Evolutionary conservation across 2,888 invertebrate species (phyloP), one percentile per base, ranked within the genome.

Genomic region (Drosophila prostipennis): DNA sequence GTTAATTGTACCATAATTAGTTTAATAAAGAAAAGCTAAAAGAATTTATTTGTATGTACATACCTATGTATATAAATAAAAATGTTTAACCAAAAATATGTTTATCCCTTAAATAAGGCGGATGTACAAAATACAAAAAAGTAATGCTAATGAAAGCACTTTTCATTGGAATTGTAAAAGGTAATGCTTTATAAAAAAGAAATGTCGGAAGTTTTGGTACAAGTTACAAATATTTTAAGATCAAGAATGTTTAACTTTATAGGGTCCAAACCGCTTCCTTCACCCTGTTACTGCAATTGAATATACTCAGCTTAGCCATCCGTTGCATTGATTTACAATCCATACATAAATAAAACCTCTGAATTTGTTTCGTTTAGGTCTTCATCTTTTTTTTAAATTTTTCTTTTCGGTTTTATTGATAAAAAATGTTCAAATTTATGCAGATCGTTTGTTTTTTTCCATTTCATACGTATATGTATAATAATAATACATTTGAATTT

Each of bases 401-500:
- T 76, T 67, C 49, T 40, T 69, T 77, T 80, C 73, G 59, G 55
- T 85, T 82, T 84, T 78, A 81, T 82, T 84, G 76, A 87, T 84
- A 84, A 84, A 84, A 84, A 84, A 87, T 83, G 78, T 85, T 87
- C 80, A 86, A 82, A 78, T 86, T 83, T 86, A 86, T 83, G 73
- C 53, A 83, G 65, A 64, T 69, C 49, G 23, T 51, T 59, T 52
- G 55, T 40, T 53, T 26, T 65, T 74, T 67, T 61, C 69, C 69
- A 58, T 74, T 82, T 71, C 51, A 74, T 83, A 70, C 61, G 56
- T 73, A 64, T 60, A 78, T 84, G 81, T 88, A 80, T 87, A 85
- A 80, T 85, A 87, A 80, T 85, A 88, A 83, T 87, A 83, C 83
- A 87, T 75, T 82, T 71, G 45, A 80, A 52, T 71, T 71, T 70